A percentile compares a stretch with the other conserved stretches of the same genome.
Evolutionary conservation across 2,113 vertebrate genomes (phyloP).

Genomic region (Podarcis cretensis): DNA sequence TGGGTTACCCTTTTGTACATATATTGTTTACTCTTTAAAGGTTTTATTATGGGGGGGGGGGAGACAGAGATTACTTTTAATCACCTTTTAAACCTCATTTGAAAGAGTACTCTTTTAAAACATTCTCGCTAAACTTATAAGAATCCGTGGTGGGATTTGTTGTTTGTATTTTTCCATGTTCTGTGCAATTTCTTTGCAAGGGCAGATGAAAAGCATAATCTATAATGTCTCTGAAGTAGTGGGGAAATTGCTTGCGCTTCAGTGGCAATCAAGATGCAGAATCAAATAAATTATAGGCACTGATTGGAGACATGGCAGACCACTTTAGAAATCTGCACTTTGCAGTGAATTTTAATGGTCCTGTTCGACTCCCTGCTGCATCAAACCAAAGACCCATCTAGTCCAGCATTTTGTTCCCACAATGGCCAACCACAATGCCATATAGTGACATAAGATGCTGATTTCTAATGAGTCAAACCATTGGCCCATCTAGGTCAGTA

Average conservation of each 20-base stretch:
- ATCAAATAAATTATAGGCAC: not conserved
- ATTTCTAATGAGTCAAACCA: too few species aligned
- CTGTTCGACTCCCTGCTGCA: not conserved
- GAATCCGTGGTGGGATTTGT: not conserved
- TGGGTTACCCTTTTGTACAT: not conserved
- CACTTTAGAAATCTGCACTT: not conserved
- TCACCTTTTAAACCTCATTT: not conserved
- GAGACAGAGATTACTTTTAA: not conserved
- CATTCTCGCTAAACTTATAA: constrained; percentile 8
- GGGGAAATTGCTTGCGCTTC: not conserved
- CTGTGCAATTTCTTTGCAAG: not conserved
- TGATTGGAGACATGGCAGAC: not conserved
- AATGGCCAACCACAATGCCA: not conserved
- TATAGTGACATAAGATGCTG: too few species aligned
- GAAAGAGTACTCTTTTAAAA: not conserved
- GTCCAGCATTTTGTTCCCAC: not conserved
- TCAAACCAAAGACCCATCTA: not conserved
- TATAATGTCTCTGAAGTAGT: not conserved
- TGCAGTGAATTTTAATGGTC: not conserved
- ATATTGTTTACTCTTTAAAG: not conserved
- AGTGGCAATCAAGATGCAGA: not conserved
- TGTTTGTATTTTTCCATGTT: not conserved
- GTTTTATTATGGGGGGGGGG: not conserved
- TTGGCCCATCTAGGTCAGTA: not conserved
- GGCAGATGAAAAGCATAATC: not conserved